phyloP scores from a whole-genome alignment of 2,888 invertebrate species.

The Stenurella melanura region DNA sequence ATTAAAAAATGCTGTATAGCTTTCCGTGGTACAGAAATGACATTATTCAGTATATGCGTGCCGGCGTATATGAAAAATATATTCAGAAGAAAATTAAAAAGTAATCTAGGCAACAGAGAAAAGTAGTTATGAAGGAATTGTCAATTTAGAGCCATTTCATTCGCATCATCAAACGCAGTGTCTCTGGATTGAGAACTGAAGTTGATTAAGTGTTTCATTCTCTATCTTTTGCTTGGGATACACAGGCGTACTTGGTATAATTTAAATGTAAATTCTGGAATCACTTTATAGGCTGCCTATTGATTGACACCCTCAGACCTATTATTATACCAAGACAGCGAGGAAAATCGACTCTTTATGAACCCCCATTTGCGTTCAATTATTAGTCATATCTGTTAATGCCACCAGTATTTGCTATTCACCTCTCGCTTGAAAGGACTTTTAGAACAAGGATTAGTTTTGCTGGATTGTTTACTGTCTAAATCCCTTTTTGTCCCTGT shows the following conservation, averaged over 20 bases:
- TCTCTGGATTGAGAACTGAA: conserved; percentile 58
- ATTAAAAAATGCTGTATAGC: neutral
- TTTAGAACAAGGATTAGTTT: conserved; percentile 35
- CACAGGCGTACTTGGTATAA: conserved; percentile 57
- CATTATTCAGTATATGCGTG: neutral
- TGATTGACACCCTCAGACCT: conserved; percentile 54
- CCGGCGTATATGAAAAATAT: neutral
- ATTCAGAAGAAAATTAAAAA: conserved; percentile 8
- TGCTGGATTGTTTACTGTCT: conserved; percentile 32
- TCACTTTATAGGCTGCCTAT: conserved; percentile 60
- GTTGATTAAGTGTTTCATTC: conserved; percentile 63
- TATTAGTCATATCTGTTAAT: conserved; percentile 56
- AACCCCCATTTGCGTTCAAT: conserved; percentile 53
- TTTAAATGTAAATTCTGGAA: conserved; percentile 65
- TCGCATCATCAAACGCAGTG: conserved; percentile 56
- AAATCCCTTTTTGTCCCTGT: conserved; percentile 33
- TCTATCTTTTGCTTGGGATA: conserved; percentile 56
- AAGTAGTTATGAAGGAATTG: conserved; percentile 52
- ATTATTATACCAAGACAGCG: conserved; percentile 37
- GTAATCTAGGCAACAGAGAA: conserved; percentile 19
- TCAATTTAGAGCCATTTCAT: conserved; percentile 49
- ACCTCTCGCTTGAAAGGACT: conserved; percentile 34
- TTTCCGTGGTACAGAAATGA: neutral
- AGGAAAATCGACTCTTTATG: conserved; percentile 40
- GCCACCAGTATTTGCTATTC: conserved; percentile 41